Evolutionary conservation across 1,140 invertebrate genomes (phyloP), one percentile per base, ranked within the genome.

Genomic region (Cephus cinctus): DNA sequence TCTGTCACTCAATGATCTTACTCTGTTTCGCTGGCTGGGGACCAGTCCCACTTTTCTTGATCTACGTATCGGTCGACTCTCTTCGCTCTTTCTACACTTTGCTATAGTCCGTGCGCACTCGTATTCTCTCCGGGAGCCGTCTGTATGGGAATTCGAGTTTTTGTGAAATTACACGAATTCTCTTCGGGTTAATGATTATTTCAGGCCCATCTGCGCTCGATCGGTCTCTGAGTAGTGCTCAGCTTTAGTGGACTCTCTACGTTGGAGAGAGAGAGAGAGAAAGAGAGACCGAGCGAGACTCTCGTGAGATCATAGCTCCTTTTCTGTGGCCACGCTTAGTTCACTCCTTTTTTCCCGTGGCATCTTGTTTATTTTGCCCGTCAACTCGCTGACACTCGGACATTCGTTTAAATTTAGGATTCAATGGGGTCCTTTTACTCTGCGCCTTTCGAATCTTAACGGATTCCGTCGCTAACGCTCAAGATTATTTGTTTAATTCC

Each of bases 331-430:
- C 22, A 18, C 35, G 35, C 35, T 30, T n/a, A n/a, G 25, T n/a
- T 40, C 25, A 6, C 25, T 27, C 25, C 47, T 52, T 44, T 54
- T 47, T 27, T 52, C 31, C 39, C 57, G 51, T 60, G 65, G 71
- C 67, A 71, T 73, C 70, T 75, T 75, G 72, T 75, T 73, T 75
- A 75, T 75, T 75, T 75, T 73, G 64, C 67, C 71, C 70, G 71
- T 75, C 73, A 73, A 63, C 63, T 59, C 58, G 63, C 73, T 72
- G 73, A 74, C 73, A 75, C 69, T 73, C 61, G 70, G 73, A 75
- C 73, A 74, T 73, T 73, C 71, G 71, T 75, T 75, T 73, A 75
- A 73, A 75, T 75, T 75, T 73, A 75, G 71, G 72, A 74, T 75
- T 75, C 71, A 75, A 75, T 75, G 69, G 71, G 71, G 71, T 74